These are phyloP conservation scores for Conomelus anceps DNA, from an alignment of 2,888 invertebrate species.

Conservation along the genomic window DNA sequence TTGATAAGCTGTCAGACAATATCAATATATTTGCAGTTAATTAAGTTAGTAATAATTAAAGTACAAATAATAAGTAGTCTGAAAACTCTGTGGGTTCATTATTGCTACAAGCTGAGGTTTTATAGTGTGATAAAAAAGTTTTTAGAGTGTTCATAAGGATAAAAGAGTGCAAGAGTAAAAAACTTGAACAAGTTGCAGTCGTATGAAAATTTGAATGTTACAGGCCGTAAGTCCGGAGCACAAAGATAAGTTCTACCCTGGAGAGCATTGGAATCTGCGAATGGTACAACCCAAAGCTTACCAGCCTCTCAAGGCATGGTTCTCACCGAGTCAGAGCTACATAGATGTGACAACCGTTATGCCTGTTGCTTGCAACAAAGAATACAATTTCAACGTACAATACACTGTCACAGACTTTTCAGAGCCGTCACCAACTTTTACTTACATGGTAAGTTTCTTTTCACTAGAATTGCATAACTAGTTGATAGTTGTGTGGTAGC, in stretches of 20 bases:
- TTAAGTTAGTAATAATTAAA: too few species aligned
- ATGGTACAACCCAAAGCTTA: constrained; percentile 18
- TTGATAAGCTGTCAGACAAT: too few species aligned
- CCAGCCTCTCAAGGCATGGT: constrained; percentile 19
- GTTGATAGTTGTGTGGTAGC: too few species aligned
- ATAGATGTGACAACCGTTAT: constrained; percentile 18
- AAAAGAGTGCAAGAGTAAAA: too few species aligned
- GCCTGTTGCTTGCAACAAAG: constrained; percentile 11
- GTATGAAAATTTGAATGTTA: not conserved
- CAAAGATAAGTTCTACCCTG: not conserved
- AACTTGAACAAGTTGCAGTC: not conserved
- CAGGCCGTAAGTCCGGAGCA: not conserved
- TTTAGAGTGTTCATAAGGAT: too few species aligned
- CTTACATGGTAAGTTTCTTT: constrained; percentile 16
- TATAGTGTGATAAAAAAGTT: too few species aligned
- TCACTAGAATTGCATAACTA: not conserved
- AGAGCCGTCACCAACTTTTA: constrained; percentile 15
- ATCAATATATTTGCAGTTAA: too few species aligned
- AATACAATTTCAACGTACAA: constrained; percentile 10
- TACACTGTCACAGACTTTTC: constrained; percentile 15
- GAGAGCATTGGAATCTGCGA: not conserved
- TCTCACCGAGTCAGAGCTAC: constrained; percentile 18
- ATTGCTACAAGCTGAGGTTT: too few species aligned
- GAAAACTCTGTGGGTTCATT: too few species aligned
- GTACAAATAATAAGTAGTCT: too few species aligned